Evolutionary conservation across 2,888 invertebrate species (phyloP).

Genomic region (Orthosia incerta): DNA sequence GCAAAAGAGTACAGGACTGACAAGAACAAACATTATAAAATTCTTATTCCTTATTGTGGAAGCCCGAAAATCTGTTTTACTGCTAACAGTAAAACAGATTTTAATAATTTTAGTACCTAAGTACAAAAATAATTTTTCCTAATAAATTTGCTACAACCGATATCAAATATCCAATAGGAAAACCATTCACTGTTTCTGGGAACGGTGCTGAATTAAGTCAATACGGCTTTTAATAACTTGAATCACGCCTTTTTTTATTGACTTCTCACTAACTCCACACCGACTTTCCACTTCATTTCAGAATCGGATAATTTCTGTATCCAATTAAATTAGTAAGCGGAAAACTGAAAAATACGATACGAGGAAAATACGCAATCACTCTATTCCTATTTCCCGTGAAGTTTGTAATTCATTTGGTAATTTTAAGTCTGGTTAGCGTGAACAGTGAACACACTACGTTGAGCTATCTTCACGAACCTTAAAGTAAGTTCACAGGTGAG

Average conservation of each 20-base stretch:
- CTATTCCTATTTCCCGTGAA: neutral
- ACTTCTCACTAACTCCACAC: neutral
- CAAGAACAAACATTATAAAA: neutral
- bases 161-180: neutral
- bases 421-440: conserved; percentile 21
- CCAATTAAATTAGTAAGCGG: neutral
- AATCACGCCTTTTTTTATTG: neutral
- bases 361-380: neutral
- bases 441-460: conserved; percentile 21
- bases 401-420: conserved; percentile 24
- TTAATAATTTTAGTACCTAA: too few species aligned
- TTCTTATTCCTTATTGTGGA: neutral
- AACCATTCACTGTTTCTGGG: neutral
- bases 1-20: neutral
- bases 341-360: neutral
- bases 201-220: neutral
- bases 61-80: neutral
- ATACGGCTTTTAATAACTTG: neutral
- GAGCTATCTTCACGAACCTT: conserved; percentile 56
- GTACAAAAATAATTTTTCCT: neutral
- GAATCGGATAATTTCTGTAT: neutral
- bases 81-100: too few species aligned
- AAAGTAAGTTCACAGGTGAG: conserved; percentile 72
- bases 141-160: neutral
- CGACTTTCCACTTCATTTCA: neutral